Conservation (phyloP, 2,888 invertebrate genomes). For the Meta bourneti region DNA sequence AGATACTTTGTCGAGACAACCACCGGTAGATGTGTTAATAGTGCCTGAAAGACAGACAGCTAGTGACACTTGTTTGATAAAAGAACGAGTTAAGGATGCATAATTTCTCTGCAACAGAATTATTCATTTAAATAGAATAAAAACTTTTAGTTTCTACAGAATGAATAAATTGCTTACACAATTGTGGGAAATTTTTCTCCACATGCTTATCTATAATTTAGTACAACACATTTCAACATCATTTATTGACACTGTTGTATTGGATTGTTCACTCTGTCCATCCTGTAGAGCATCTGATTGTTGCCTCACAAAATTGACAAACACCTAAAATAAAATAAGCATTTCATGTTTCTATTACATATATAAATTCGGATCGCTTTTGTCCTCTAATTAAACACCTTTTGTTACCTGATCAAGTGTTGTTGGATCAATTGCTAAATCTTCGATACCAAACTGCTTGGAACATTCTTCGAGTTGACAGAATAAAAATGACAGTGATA, state of each 20-base stretch:
- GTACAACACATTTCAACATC: slow-evolving; percentile 46
- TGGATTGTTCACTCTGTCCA: neutral
- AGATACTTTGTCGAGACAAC: no score
- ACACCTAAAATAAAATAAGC: slow-evolving; percentile 80
- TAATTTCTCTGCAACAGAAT: no score
- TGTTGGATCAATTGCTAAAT: slow-evolving; percentile 84
- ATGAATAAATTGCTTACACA: no score
- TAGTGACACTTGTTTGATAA: no score
- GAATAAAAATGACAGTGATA: slow-evolving; percentile 82
- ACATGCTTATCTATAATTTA: slow-evolving; percentile 32
- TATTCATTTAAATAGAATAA: no score
- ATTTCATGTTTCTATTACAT: neutral
- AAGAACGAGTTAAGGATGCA: no score
- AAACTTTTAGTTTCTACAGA: no score
- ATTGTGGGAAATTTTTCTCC: no score
- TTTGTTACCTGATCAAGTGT: slow-evolving; percentile 83
- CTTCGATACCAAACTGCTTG: slow-evolving; percentile 81
- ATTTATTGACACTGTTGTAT: slow-evolving; percentile 2
- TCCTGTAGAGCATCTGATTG: slow-evolving; percentile 81
- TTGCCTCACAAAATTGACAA: slow-evolving; percentile 82
- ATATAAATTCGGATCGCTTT: neutral
- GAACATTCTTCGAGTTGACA: slow-evolving; percentile 81
- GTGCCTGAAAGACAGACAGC: no score
- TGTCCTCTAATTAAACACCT: neutral
- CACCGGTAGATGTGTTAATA: no score